Evolutionary conservation across 2,113 vertebrate genomes (phyloP), one percentile per base, ranked within the genome.

Genomic region (Muntiacus reevesi): DNA sequence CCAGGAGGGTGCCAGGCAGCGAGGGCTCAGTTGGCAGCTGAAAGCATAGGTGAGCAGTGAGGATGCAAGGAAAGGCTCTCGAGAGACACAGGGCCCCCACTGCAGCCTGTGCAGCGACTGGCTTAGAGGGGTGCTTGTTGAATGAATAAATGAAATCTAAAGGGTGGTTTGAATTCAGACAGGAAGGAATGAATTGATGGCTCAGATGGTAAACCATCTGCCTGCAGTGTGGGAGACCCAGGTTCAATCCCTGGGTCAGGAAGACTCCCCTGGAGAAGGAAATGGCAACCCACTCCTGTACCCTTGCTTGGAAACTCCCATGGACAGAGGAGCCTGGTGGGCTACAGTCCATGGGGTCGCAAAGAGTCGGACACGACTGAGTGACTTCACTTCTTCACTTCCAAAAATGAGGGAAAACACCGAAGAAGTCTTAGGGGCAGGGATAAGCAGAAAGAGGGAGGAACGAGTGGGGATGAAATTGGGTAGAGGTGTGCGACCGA

Each of bases 61-160:
- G 2, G 12, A 2, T 21, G 11, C 64, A 78, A 33, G 43, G 76
- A 89, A 89, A 67, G 45, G 30, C 1, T 15, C 52, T 82, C 2
- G 0, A 82, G 47, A 54, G 43, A 55, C 1, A 0, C 30, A 36
- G 13, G 21, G 54, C 27, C n/a, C 16, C 10, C 6, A 15, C n/a
- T 40, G 87, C 33, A 82, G 45, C 57, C 9, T n/a, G 2, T 28
- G 28, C 5, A 14, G 25, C 4, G 1, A 62, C 52, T 78, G 76
- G 13, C 28, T 91, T 25, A 16, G 59, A 43, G 43, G 17, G 21
- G 67, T 45, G n/a, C 91, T 60, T n/a, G 45, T 36, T 59, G 82
- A 90, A 74, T 64, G 33, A 93, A 47, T 36, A 76, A n/a, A 19
- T 4, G 23, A 94, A 60, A 82, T n/a, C 30, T 17, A 2, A 40